Conservation (phyloP, 2,888 invertebrate genomes). For the Deilephila elpenor region DNA sequence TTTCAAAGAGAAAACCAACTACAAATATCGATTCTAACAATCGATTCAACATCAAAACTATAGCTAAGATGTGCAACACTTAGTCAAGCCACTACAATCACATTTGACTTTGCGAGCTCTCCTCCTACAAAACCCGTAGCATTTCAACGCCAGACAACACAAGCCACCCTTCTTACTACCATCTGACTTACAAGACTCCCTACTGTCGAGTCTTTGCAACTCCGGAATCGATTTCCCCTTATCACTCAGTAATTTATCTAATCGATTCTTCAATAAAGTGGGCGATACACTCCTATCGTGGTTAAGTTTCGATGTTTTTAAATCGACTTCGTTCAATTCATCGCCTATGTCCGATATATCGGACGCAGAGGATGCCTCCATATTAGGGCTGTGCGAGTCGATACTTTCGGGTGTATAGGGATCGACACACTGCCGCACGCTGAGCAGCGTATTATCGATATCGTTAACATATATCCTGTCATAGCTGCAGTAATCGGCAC, state of each 20-base stretch:
- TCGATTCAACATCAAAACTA: slow-evolving; percentile 34
- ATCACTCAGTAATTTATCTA: slow-evolving; percentile 76
- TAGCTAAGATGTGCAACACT: slow-evolving; percentile 61
- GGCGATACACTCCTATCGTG: slow-evolving; percentile 85
- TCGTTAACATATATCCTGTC: slow-evolving; percentile 82
- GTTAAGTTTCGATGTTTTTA: slow-evolving; percentile 55
- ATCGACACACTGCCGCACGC: slow-evolving; percentile 79
- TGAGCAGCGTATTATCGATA: slow-evolving; percentile 79
- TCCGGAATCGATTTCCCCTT: slow-evolving; percentile 59
- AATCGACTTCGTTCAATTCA: slow-evolving; percentile 54
- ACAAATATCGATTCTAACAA: slow-evolving; percentile 36
- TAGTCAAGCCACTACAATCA: slow-evolving; percentile 63
- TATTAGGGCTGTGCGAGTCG: slow-evolving; percentile 89
- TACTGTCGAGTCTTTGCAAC: slow-evolving; percentile 68
- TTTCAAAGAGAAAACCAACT: slow-evolving; percentile 34
- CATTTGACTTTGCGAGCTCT: slow-evolving; percentile 67
- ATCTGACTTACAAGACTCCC: slow-evolving; percentile 73
- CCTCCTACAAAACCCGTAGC: slow-evolving; percentile 75
- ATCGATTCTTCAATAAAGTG: slow-evolving; percentile 85
- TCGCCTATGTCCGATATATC: slow-evolving; percentile 64
- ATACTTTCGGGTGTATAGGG: slow-evolving; percentile 94
- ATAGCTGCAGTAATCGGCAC: slow-evolving; percentile 73
- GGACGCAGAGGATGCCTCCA: slow-evolving; percentile 67
- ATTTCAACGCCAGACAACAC: slow-evolving; percentile 75
- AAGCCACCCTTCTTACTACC: slow-evolving; percentile 64